phyloP scores from a whole-genome alignment of 2,113 vertebrate genomes.

The Mola mola region DNA sequence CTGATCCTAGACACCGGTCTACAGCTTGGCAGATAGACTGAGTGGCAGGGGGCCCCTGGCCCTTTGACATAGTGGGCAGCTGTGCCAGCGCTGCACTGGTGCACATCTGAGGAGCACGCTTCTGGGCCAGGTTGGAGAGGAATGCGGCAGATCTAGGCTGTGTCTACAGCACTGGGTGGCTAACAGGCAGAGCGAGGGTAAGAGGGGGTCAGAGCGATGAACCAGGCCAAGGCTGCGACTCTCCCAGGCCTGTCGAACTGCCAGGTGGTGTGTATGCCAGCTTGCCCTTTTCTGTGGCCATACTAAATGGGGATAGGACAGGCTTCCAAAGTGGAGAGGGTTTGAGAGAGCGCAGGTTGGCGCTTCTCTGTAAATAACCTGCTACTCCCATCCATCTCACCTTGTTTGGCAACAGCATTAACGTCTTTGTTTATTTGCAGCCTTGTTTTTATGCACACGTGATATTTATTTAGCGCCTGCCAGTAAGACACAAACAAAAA shows the following conservation, averaged over 20 bases:
- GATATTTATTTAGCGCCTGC: conserved; percentile 33
- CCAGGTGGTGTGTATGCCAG: conserved; percentile 57
- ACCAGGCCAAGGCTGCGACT: conserved; percentile 65
- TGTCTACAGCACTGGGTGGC: conserved; percentile 45
- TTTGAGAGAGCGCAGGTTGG: conserved; percentile 68
- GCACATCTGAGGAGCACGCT: conserved; percentile 77
- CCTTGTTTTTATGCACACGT: conserved; percentile 22
- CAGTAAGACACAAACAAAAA: conserved; percentile 27
- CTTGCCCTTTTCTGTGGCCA: conserved; percentile 61
- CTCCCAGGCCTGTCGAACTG: conserved; percentile 61
- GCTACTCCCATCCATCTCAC: conserved; percentile 60
- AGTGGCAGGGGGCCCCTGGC: conserved; percentile 77
- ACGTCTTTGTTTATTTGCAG: conserved; percentile 15
- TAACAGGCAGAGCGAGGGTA: conserved; percentile 57
- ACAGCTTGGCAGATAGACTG: conserved; percentile 78
- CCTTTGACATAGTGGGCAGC: conserved; percentile 79
- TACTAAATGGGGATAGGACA: conserved; percentile 75
- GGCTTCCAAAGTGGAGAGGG: conserved; percentile 62
- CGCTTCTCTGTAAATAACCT: conserved; percentile 75
- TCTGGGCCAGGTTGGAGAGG: conserved; percentile 59
- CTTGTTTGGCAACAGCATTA: conserved; percentile 61
- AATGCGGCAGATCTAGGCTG: conserved; percentile 24
- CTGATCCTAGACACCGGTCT: conserved; percentile 70
- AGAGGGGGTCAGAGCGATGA: conserved; percentile 67
- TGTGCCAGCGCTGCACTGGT: conserved; percentile 64